These are phyloP conservation scores for Platorchestia sp. DNA, from an alignment of 1,140 invertebrate genomes.

Conservation along the genomic window DNA sequence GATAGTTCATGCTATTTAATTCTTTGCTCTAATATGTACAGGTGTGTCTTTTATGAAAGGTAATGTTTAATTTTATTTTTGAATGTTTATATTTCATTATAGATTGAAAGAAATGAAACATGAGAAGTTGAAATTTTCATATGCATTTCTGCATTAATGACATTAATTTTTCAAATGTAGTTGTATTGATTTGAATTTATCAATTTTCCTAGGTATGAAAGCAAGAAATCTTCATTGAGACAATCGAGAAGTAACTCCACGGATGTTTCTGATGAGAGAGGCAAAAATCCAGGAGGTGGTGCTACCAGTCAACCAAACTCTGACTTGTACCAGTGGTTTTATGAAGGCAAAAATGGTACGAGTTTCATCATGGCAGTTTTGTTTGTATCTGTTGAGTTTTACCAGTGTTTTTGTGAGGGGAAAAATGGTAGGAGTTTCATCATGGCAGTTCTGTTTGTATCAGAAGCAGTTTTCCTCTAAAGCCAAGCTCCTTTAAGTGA, in stretches of 20 bases:
- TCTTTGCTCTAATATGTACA: neutral
- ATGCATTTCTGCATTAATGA: too few relatives aligned
- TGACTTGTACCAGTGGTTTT: slow-evolving; percentile 2
- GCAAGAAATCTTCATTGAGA: neutral
- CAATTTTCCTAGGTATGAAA: neutral
- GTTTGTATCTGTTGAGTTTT: too few relatives aligned
- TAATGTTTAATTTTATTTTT: neutral
- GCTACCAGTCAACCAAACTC: neutral
- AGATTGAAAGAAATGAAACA: too few relatives aligned
- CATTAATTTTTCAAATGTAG: neutral
- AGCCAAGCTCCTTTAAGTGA: too few relatives aligned
- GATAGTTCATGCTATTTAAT: neutral
- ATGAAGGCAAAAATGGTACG: slow-evolving; percentile 34
- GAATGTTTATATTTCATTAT: neutral
- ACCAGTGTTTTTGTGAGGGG: too few relatives aligned
- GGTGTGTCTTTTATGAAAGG: neutral
- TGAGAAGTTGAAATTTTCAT: too few relatives aligned
- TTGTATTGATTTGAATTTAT: neutral
- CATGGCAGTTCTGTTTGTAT: too few relatives aligned
- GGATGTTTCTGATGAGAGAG: neutral
- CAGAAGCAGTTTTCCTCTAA: too few relatives aligned
- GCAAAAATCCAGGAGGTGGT: neutral
- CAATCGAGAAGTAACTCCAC: neutral
- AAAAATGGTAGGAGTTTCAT: too few relatives aligned
- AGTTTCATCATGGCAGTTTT: too few relatives aligned